Evolutionary conservation across 2,797 vertebrate species (phyloP).

Genomic region (Smutsia gigantea): DNA sequence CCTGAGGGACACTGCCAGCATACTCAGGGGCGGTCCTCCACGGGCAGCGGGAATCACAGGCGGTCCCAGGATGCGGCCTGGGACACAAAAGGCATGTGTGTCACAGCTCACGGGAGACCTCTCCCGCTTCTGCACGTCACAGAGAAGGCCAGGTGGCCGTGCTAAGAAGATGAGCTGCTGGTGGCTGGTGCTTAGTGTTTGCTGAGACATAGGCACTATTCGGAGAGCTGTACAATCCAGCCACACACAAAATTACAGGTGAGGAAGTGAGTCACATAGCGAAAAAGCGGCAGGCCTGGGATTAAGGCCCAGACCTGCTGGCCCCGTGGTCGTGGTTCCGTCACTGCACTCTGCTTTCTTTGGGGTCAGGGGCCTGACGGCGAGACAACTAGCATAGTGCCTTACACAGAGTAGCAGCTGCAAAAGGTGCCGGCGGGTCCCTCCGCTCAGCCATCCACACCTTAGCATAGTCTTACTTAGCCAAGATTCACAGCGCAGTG

Average conservation of each 20-base stretch:
- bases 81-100: neutral
- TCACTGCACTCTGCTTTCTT: accelerated
- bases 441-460: neutral
- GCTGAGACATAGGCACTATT: neutral
- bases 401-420: neutral
- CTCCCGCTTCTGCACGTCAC: neutral
- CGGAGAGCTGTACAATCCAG: neutral
- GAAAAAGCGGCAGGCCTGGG: no score
- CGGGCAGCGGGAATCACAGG: neutral
- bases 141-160: accelerated
- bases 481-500: neutral
- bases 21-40: neutral
- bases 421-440: accelerated
- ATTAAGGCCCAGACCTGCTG: neutral
- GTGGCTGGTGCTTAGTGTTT: neutral
- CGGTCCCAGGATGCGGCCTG: neutral
- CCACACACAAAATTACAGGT: neutral
- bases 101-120: neutral
- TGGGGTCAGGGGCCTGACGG: neutral
- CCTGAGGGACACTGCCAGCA: neutral
- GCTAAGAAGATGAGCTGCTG: accelerated
- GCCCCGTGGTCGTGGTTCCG: accelerated
- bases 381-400: neutral
- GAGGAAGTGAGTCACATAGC: neutral
- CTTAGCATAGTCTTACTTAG: neutral